Evolutionary conservation across 2,888 invertebrate genomes (phyloP), one percentile per base, ranked within the genome.

Genomic region (Portevinia maculata): DNA sequence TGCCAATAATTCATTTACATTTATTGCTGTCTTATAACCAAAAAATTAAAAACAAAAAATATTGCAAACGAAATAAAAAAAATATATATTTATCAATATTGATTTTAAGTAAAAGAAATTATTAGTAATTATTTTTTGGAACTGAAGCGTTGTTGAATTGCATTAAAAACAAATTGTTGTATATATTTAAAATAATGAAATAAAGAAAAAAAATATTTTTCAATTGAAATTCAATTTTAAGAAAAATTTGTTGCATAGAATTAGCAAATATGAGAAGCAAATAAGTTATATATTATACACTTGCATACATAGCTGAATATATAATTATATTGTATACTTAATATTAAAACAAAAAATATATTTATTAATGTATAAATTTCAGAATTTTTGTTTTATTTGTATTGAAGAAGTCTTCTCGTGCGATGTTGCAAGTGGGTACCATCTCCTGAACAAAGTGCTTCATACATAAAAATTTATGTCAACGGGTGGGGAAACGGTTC

Each of bases 321-420:
- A 83, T 78, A 73, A 71, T 60, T 83, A 83, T 78, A 78, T 76
- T 83, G 78, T 83, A 83, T 78, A 83, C 71, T 78, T 71, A 78
- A 67, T 67, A 78, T 73, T 78, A 78, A 83, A 48, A 11, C 11
- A 44, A 71, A 53, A 83, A 83, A 83, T 83, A 83, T 83, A 83
- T 83, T 83, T 83, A 83, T 83, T 83, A 83, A 83, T 83, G 83
- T 83, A 83, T 44, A 62, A 83, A 73, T 71, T 21, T 28, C 8
- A 9, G 19, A 57, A 9, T 5, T 34, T 4, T 39, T n/a, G 37
- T 32, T 19, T 32, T 21, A 19, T 13, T 55, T 32, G 13, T 7
- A 39, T 15, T 39, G 13, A 8, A 24, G 24, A 2, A 24, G 24
- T 24, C 5, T 24, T 24, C 24, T 24, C 24, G 2, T 3, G 24